These are phyloP conservation scores for Cheiracanthium punctorium DNA, from an alignment of 2,888 invertebrate genomes.

Conservation along the genomic window DNA sequence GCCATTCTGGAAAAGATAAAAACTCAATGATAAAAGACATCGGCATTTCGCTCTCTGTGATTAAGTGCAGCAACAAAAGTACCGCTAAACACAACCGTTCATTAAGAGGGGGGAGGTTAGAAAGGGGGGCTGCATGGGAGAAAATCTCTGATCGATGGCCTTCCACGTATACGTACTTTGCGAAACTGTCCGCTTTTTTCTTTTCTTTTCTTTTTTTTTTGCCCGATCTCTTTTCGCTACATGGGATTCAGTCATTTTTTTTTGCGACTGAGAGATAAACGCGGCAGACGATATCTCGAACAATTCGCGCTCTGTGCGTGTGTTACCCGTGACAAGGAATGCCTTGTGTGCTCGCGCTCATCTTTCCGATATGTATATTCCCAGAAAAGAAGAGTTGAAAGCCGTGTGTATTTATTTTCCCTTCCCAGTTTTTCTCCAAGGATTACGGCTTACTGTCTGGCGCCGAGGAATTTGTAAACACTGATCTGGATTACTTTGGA, in stretches of 20 bases:
- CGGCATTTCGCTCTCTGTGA: constrained; percentile 50
- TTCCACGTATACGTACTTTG: constrained; percentile 19
- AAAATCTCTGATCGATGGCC: constrained; percentile 49
- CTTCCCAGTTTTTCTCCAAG: too few species aligned
- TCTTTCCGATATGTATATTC: not conserved
- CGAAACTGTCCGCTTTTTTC: constrained; percentile 28
- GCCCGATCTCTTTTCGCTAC: constrained; percentile 25
- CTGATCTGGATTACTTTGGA: too few species aligned
- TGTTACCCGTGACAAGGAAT: not conserved
- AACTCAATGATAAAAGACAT: constrained; percentile 31
- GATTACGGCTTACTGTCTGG: not conserved
- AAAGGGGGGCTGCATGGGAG: not conserved
- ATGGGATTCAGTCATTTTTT: constrained; percentile 2
- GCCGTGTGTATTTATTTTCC: too few species aligned
- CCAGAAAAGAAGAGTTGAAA: not conserved
- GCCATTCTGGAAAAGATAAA: constrained; percentile 48
- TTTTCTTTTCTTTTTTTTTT: too few species aligned
- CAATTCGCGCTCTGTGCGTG: not conserved
- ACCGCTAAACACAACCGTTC: constrained; percentile 54
- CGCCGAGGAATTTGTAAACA: not conserved
- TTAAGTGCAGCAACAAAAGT: constrained; percentile 49
- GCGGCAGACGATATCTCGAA: constrained; percentile 23
- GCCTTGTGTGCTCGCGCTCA: not conserved
- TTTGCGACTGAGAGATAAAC: constrained; percentile 18
- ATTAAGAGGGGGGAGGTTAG: constrained; percentile 23